Base-by-base conservation (phyloP, 2,797 vertebrate genomes). In the Pelobates cultripes region DNA sequence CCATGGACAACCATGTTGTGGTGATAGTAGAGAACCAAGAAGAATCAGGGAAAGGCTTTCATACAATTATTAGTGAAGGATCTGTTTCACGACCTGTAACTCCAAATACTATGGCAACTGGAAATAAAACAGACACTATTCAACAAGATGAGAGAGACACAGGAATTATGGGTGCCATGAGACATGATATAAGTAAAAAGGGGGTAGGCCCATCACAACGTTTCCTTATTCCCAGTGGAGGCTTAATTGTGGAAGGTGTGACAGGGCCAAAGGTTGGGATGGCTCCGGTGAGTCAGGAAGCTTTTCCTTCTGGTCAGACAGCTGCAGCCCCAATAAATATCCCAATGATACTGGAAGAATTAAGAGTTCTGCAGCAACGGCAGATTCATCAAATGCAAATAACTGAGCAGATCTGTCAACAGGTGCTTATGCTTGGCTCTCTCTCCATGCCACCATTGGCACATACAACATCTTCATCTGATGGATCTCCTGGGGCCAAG, bases 311-410 rank as follows among this genome's bases (percentile, higher is more conserved):
- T 88, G 91, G 53, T 86, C 92, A 67, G 88, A 92, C 75, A 66
- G 71, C 75, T 45, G 14, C 79, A 70, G 60, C 69, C 82, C 94
- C 95, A 67, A 85, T 97, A 79, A 96, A 96, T 89, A 96, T 97
- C 47, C 95, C 96, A 3, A 90, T 97, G 61, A 97, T 97, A 78
- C 86, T 97, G 86, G 96, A 97, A 84, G 96, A 97, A 87, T 93
- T 97, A 12, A 90, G 95, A 14, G 94, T 97, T 76, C 88, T 97
- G 43, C 96, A 97, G 85, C 96, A 97, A 89, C 91, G 96, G 68
- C 96, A 97, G 88, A 96, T 97, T 81, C 95, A 96, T 85, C 96
- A 97, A 88, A 97, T 97, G 96, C 96, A 97, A 88, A 97, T 97
- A 92, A 97, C 96, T 0, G 96, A 97, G 82, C 96, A 97, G 89